Evolutionary conservation across 2,113 vertebrate species (phyloP), one percentile per base, ranked within the genome.

Genomic region (Boleophthalmus pectinirostris): DNA sequence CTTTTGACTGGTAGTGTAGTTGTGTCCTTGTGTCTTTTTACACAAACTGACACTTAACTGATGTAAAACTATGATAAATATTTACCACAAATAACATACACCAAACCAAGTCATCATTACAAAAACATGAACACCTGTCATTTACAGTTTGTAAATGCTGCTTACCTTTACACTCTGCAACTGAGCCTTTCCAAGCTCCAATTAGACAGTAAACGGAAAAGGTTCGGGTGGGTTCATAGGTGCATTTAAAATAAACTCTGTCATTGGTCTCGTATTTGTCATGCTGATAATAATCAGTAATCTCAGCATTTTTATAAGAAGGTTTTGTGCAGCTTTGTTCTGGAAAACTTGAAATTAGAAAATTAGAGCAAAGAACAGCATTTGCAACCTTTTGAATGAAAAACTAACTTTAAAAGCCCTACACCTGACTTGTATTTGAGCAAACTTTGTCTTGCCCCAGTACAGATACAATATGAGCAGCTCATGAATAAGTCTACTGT

Each of bases 161-260:
- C 23, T 75, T 66, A 88, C 86, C 69, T 73, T 24, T 0, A 69
- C 87, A 88, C 0, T 0, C 20, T 3, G 1, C 2, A n/a, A 14
- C 10, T 3, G 35, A 0, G 16, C 25, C 78, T 1, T 1, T 45
- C 87, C 82, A 88, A 7, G 0, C 3, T 15, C 51, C 66, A 23
- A 0, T 0, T 0, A 15, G 0, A 80, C 87, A 88, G 12, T 38
- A 21, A 21, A 68, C 6, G 16, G 20, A 29, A 6, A 81, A 72
- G 1, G 0, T 9, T 2, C 1, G n/a, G n/a, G n/a, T n/a, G n/a
- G n/a, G n/a, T 0, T 18, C 2, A 2, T 11, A 0, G 3, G 0
- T 11, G 58, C 86, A 88, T 2, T 0, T 0, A 25, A 71, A 86
- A 0, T 0, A 0, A 3, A 82, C 46, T 1, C 0, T 0, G 0